Percentiles rank a stretch among this genome's conserved stretches.
phyloP scores from a whole-genome alignment of 2,113 vertebrate species.

The Oplegnathus fasciatus region DNA sequence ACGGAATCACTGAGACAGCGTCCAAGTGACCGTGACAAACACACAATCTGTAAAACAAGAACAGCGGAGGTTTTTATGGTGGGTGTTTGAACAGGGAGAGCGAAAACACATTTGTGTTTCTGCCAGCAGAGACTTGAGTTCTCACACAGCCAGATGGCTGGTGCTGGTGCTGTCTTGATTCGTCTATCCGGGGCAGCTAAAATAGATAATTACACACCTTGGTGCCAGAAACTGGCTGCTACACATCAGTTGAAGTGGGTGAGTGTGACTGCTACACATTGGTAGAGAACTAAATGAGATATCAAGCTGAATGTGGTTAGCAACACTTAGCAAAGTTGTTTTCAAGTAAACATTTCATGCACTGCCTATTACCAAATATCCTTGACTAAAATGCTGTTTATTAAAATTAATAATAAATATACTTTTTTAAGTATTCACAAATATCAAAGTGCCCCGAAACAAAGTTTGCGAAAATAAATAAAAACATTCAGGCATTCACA shows the following conservation, averaged over 20 bases:
- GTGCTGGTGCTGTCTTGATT: slow-evolving; percentile 69
- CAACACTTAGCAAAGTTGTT: slow-evolving; percentile 21
- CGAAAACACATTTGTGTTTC: slow-evolving; percentile 65
- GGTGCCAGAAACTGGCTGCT: slow-evolving; percentile 58
- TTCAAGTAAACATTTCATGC: neutral
- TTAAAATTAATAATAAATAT: neutral
- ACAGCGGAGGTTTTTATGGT: slow-evolving; percentile 58
- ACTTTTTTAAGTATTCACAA: neutral
- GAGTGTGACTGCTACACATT: slow-evolving; percentile 25
- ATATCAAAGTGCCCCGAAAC: neutral
- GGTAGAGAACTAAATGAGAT: slow-evolving; percentile 19
- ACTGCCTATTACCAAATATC: neutral
- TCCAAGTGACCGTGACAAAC: slow-evolving; percentile 78
- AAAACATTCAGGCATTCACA: neutral
- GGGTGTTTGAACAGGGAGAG: slow-evolving; percentile 62
- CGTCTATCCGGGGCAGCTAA: slow-evolving; percentile 67
- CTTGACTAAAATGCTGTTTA: neutral
- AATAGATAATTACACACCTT: slow-evolving; percentile 73
- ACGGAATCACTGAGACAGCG: slow-evolving; percentile 44
- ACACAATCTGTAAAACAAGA: slow-evolving; percentile 76
- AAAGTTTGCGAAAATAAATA: neutral
- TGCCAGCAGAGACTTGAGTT: slow-evolving; percentile 67
- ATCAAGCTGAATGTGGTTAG: slow-evolving; percentile 10
- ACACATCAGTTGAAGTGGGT: slow-evolving; percentile 47
- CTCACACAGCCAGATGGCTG: slow-evolving; percentile 74